Percentiles rank a stretch among this genome's conserved stretches.
Conservation (phyloP, 2,797 vertebrate species). For the Sebastes nivosus region DNA sequence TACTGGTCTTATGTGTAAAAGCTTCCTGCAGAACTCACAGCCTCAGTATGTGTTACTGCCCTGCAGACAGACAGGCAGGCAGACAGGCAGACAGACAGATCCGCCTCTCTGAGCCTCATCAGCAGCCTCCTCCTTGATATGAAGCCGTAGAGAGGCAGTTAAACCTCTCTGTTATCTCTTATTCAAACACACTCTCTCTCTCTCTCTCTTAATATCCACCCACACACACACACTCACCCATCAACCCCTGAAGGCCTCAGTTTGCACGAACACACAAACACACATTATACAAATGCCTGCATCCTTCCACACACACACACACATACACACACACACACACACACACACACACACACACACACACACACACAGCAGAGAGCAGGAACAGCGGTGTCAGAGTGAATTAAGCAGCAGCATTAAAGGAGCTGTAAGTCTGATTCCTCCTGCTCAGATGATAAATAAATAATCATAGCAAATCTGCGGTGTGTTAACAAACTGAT, state of each 20-base stretch:
- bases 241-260: background rate
- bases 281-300: background rate
- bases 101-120: background rate
- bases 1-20: too few relatives aligned
- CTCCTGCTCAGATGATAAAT: background rate
- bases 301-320: background rate
- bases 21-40: too few relatives aligned
- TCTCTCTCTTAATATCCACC: background rate
- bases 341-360: background rate
- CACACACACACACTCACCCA: background rate
- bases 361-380: background rate
- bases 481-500: background rate
- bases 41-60: too few relatives aligned
- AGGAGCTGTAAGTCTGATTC: background rate
- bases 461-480: fast-evolving
- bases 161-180: background rate
- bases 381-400: background rate
- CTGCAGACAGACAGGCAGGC: background rate
- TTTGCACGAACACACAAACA: background rate
- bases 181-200: background rate
- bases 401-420: background rate
- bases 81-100: background rate
- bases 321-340: background rate
- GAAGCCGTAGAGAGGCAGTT: background rate
- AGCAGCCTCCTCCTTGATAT: background rate